Conservation (phyloP, 53 echinoderm and acorn worm species). For the Arbacia lixula region DNA sequence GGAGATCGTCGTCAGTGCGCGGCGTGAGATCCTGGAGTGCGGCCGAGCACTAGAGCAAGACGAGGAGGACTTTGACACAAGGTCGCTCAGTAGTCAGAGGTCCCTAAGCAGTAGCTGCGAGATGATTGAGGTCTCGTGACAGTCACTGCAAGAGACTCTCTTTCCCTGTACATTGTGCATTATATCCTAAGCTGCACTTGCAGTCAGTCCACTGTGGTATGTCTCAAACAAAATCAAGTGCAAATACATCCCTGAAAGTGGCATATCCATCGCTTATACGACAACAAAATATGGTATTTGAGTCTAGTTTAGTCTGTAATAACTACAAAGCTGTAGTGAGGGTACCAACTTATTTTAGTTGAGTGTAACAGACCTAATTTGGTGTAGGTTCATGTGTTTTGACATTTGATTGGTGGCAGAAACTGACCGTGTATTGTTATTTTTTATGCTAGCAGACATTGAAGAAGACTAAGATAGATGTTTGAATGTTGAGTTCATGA, state of each 20-base stretch:
- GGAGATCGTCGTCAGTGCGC: conserved; percentile 86
- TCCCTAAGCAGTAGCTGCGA: conserved; percentile 97
- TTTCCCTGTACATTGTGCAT: conserved; percentile 42
- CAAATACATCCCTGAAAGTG: conserved; percentile 3
- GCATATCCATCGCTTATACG: too few species aligned
- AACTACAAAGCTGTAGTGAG: too few species aligned
- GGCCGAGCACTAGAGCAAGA: conserved; percentile 76
- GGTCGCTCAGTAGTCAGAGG: conserved; percentile 93
- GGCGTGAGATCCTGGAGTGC: conserved; percentile 77
- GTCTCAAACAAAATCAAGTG: conserved; percentile 1
- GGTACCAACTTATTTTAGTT: too few species aligned
- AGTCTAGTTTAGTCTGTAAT: too few species aligned
- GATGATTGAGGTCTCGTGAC: conserved; percentile 99
- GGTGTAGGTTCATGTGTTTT: conserved; percentile 37
- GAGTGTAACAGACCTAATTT: too few species aligned
- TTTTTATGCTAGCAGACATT: too few species aligned
- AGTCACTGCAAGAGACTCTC: conserved; percentile 26
- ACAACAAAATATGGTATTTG: too few species aligned
- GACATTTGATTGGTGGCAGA: too few species aligned
- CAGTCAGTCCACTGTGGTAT: not conserved
- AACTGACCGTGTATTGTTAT: too few species aligned
- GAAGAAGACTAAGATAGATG: too few species aligned
- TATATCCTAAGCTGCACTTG: conserved; percentile 27
- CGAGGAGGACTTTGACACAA: conserved; percentile 89
- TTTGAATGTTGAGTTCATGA: conserved; percentile 24